These are phyloP conservation scores for Iguana delicatissima DNA, from an alignment of 2,797 vertebrate species.

Conservation along the genomic window DNA sequence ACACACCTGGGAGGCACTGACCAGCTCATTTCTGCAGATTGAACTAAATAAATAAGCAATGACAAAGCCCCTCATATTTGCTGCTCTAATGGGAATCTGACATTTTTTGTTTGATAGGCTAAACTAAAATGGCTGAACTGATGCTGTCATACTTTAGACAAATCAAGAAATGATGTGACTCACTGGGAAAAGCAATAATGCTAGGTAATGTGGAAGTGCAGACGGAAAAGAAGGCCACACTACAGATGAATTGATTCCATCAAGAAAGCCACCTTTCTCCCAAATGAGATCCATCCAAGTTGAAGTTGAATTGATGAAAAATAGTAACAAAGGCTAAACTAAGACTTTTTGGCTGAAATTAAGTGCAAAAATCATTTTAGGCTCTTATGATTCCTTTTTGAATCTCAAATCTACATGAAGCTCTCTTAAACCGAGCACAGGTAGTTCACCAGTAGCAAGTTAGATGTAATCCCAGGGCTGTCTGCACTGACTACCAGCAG, in stretches of 20 bases:
- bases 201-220: too few species aligned
- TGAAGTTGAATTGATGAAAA: too few species aligned
- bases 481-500: too few species aligned
- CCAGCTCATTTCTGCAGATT: constrained; percentile 59
- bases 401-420: constrained; percentile 51
- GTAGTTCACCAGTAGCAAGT: background rate
- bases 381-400: constrained; percentile 36
- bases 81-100: constrained; percentile 29
- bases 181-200: too few species aligned
- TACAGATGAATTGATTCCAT: too few species aligned
- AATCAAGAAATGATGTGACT: too few species aligned
- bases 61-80: constrained; percentile 20
- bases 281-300: too few species aligned
- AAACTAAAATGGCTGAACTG: background rate
- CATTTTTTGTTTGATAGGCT: constrained; percentile 25
- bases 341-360: constrained; percentile 36
- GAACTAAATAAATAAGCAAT: constrained; percentile 61
- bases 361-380: background rate
- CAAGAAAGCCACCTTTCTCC: too few species aligned
- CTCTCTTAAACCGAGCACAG: background rate
- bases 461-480: background rate
- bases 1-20: constrained; percentile 47
- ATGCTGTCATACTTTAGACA: too few species aligned
- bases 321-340: too few species aligned
- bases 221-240: too few species aligned